Base-by-base conservation (phyloP, 2,113 vertebrate species). In the Dicrurus megarhynchus region DNA sequence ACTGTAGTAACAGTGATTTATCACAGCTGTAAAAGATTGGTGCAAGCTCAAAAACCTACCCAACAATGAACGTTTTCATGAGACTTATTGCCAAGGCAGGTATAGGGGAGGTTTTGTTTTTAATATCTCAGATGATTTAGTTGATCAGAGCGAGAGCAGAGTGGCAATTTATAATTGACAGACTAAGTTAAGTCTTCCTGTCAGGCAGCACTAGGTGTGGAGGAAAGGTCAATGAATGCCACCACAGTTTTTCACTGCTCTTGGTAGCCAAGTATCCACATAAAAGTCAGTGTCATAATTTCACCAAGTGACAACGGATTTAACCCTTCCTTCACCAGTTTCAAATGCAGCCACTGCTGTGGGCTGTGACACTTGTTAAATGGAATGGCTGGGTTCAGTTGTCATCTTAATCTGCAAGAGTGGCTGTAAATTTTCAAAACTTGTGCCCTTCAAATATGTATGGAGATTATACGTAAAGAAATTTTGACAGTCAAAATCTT, bases 41-140 rank as follows among this genome's bases (percentile, higher is more conserved):
- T 90, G 37, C 59, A 86, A 78, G 52, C 83, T 90, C 76, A 92
- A 24, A 94, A 80, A 22, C 49, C 64, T 90, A 64, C 30, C 75
- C 71, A 61, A 61, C 11, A 46, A 33, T 7, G 5, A 78, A 64
- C 67, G 56, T 89, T 95, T 96, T 92, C 86, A 59, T 87, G 60
- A 84, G 68, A 77, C 42, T 77, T 95, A 70, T 33, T 93, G 89
- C 86, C 64, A 74, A 81, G 47, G 39, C 89, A 86, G 46, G 50
- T 90, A 90, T 10, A 89, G 79, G 52, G 39, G 83, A 76, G 39
- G 28, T 74, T 92, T 94, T 95, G 77, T 52, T 92, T 94, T 87
- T 86, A 50, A 39, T 89, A 87, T 89, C 73, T 75, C 73, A 63
- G 52, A 81, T 93, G 64, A 95, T 95, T 95, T 95, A 95, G 83